Evolutionary conservation across 2,888 invertebrate species (phyloP), one percentile per base, ranked within the genome.

Genomic region (Chymomyza amoena): DNA sequence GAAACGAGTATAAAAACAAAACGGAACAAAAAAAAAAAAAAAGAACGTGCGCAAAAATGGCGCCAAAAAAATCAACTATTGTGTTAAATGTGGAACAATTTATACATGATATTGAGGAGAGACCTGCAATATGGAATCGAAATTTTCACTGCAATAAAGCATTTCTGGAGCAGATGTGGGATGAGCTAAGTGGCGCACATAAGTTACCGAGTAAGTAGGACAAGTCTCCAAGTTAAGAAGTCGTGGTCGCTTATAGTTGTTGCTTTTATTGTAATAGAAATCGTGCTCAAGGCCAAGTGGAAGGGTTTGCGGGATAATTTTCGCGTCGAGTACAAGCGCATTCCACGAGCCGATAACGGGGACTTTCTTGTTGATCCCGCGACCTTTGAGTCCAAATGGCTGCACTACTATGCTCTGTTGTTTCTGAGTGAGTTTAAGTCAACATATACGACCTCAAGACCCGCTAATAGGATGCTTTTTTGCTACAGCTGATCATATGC

Each of bases 61-160:
- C 91, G 78, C 90, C 90, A 65, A 91, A 91, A 80, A 90, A 91
- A 79, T 90, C 91, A 39, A 90, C 91, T 68, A 91, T 91, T 81
- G 89, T 91, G 63, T 77, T 91, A 68, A 91, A 91, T 85, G 91
- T 91, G 71, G 91, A 91, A 77, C 90, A 91, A 79, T 91, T 92
- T 70, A 92, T 92, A 77, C 88, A 89, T 76, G 92, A 92, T 78
- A 90, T 92, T 61, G 90, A 91, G 77, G 90, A 90, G 72, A 89
- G 91, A 59, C 92, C 92, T 50, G 92, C 91, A 65, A 92, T 92
- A 77, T 92, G 92, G 92, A 91, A 92, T 85, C 91, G 92, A 61
- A 92, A 91, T 79, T 92, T 91, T 77, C 91, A 91, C 75, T 91
- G 92, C 76, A 92, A 92, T 76, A 92, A 92, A 76, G 90, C 90